These are phyloP conservation scores for Anarhynchus alexandrinus DNA, from an alignment of 2,113 vertebrate species.

Conservation along the genomic window DNA sequence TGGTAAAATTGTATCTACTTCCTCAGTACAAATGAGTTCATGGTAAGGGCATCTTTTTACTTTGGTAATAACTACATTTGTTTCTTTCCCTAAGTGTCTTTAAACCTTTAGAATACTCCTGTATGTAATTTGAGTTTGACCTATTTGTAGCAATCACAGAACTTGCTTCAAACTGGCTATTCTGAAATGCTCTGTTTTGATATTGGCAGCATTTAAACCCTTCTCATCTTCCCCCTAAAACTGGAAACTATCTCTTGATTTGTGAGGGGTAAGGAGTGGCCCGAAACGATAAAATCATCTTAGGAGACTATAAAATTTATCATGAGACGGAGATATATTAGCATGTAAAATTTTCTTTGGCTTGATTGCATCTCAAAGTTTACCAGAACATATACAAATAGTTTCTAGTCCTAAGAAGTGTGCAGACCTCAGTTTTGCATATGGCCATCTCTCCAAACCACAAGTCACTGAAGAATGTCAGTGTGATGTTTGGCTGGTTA, in stretches of 20 bases:
- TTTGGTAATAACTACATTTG: background rate
- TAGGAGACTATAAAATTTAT: constrained; percentile 13
- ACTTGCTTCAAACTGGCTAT: background rate
- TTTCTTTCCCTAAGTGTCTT: background rate
- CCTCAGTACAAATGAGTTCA: background rate
- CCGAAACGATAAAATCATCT: constrained; percentile 16
- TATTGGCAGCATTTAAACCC: constrained; percentile 16
- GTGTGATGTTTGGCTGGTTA: constrained; percentile 20
- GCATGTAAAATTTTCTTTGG: constrained; percentile 34
- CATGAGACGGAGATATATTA: background rate
- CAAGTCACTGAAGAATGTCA: constrained; percentile 52
- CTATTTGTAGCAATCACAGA: constrained; percentile 20
- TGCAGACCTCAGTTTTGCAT: constrained; percentile 30
- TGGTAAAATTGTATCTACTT: background rate
- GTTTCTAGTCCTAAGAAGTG: constrained; percentile 61
- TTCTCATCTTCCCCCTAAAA: constrained; percentile 21
- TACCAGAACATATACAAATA: constrained; percentile 51
- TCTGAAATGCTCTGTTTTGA: background rate
- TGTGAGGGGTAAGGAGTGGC: background rate
- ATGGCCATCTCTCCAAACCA: constrained; percentile 25
- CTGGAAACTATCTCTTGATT: constrained; percentile 17
- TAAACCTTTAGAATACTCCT: background rate
- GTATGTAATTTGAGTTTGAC: background rate
- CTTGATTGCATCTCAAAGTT: constrained; percentile 33
- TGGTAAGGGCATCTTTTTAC: background rate